phyloP scores from a whole-genome alignment of 2,113 vertebrate species.

The Dromaius novaehollandiae region DNA sequence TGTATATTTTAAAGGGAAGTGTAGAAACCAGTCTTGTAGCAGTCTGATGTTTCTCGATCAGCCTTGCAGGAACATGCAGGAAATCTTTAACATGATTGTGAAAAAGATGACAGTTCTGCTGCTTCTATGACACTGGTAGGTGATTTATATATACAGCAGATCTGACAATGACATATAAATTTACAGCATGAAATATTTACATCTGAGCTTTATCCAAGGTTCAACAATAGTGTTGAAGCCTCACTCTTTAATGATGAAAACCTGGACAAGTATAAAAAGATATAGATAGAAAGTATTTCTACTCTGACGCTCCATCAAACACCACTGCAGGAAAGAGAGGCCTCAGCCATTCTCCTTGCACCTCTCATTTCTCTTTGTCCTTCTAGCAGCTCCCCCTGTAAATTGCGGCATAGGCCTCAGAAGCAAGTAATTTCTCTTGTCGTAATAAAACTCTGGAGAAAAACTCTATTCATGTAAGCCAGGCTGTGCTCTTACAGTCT shows the following conservation, averaged over 20 bases:
- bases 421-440: slow-evolving; percentile 41
- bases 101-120: not conserved
- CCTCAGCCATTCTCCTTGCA: not conserved
- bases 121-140: not conserved
- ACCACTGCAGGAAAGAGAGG: not conserved
- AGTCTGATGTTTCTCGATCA: not conserved
- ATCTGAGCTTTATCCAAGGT: not conserved
- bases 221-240: not conserved
- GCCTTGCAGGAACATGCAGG: not conserved
- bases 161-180: slow-evolving; percentile 7
- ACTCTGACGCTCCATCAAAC: not conserved
- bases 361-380: not conserved
- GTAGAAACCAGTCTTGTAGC: not conserved
- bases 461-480: not conserved
- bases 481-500: not conserved
- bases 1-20: not conserved
- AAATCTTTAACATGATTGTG: not conserved
- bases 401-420: slow-evolving; percentile 6
- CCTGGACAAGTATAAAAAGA: slow-evolving; percentile 2
- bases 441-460: slow-evolving; percentile 4
- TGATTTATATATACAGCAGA: slow-evolving; percentile 5
- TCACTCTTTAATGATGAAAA: slow-evolving; percentile 15
- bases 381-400: not conserved
- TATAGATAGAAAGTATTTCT: not conserved
- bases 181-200: slow-evolving; percentile 2